These are phyloP conservation scores for Oedothorax gibbosus DNA, from an alignment of 1,140 invertebrate species.

Conservation along the genomic window DNA sequence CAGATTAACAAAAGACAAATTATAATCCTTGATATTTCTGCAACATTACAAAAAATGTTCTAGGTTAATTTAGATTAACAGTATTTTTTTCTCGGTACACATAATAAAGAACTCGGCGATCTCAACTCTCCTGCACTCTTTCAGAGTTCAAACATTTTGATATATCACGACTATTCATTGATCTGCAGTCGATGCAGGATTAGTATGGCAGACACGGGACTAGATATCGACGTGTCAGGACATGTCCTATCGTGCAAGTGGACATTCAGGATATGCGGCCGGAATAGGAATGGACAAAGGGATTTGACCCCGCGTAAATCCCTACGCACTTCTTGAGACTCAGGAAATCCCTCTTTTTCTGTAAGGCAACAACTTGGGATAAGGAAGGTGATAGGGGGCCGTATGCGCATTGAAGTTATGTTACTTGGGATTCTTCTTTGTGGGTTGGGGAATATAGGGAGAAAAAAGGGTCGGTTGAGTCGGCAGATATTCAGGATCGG, in stretches of 20 bases:
- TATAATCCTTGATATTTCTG: too few species aligned
- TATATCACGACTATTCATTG: neutral
- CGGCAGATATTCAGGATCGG: too few species aligned
- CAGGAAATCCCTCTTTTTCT: conserved; percentile 15
- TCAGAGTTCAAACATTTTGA: too few species aligned
- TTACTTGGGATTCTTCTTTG: too few species aligned
- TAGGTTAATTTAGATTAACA: too few species aligned
- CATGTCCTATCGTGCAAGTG: neutral
- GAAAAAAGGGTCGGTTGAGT: too few species aligned
- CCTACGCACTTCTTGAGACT: conserved; percentile 11
- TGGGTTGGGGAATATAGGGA: too few species aligned
- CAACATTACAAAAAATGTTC: too few species aligned
- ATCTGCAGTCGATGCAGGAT: neutral
- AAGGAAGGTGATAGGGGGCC: conserved; percentile 13
- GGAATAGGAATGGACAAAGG: conserved; percentile 31
- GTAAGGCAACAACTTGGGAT: conserved; percentile 4
- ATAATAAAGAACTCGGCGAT: too few species aligned
- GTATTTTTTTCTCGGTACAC: too few species aligned
- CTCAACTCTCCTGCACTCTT: too few species aligned
- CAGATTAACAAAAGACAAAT: too few species aligned
- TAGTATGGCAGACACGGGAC: neutral
- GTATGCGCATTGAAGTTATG: neutral
- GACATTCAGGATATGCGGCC: conserved; percentile 1
- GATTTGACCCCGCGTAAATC: conserved; percentile 16
- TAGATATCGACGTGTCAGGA: conserved; percentile 22